Conservation (phyloP, 2,797 vertebrate species). For the Cossypha niveicapilla region DNA sequence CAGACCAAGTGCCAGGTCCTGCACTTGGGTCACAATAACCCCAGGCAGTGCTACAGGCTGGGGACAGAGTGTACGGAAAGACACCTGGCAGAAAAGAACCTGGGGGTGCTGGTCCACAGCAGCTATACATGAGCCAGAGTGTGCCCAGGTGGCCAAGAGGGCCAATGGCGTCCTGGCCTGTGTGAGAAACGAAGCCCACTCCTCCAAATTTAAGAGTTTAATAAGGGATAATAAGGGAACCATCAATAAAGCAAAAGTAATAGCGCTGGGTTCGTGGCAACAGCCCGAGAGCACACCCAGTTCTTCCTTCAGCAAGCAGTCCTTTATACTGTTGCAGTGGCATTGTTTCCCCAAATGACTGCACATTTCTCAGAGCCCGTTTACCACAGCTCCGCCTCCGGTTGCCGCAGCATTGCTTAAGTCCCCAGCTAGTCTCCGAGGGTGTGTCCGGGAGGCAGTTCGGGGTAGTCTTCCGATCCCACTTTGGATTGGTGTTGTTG, state of each 20-base stretch:
- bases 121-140: background rate
- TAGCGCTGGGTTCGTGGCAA: background rate
- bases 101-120: background rate
- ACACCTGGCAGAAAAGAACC: background rate
- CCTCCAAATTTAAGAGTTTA: background rate
- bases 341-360: background rate
- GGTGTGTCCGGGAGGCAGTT: background rate
- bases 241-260: background rate
- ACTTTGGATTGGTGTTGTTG: background rate
- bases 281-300: background rate
- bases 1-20: background rate
- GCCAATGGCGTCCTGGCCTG: background rate
- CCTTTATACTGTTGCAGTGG: background rate
- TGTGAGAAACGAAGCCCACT: background rate
- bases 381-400: background rate
- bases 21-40: background rate
- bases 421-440: background rate
- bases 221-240: background rate
- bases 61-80: background rate
- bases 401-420: no score
- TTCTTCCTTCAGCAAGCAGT: background rate
- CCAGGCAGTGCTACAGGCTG: background rate
- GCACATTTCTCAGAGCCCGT: background rate
- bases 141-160: background rate
- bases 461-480: background rate